Evolutionary conservation across 2,888 invertebrate species (phyloP), one percentile per base, ranked within the genome.

Genomic region (Chrysotoxum bicinctum): DNA sequence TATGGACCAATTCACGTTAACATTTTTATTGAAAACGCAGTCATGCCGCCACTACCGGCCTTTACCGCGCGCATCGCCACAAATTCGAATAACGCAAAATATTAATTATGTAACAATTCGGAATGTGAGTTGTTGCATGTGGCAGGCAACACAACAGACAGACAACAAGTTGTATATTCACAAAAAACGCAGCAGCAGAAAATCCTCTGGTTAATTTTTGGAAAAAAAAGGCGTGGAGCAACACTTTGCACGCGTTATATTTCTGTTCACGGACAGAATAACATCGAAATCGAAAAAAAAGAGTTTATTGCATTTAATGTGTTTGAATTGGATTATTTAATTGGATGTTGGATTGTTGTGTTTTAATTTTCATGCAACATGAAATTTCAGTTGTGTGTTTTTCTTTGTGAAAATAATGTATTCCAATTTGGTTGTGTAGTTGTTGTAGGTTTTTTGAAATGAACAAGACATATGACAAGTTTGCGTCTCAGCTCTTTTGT

Each of bases 241-340:
- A 82, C 82, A 77, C 68, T 82, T 72, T 77, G 72, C 77, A 77
- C 82, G 82, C 77, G 77, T 77, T 82, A 72, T 72, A 77, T 60
- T 43, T 58, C 32, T 64, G 26, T 66, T 68, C 66, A 77, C 72
- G 43, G 58, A 45, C 72, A 73, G 43, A 68, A 40, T 66, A 72
- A 81, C 70, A 76, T 64, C 32, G 23, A 45, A 32, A 66, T 19
- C 32, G 32, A 56, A 64, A 52, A 80, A 66, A 68, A 74, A 56
- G 14, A 16, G 50, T 40, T 1, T 16, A 58, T 58, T 81, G 19
- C 58, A 72, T 21, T 72, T 68, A 77, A 82, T 77, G 64, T 72
- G 77, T 72, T 77, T 77, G 66, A 82, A 72, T 77, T 50, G 43
- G 82, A 82, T 82, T 82, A 82, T 82, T 82, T 77, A 77, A 77